A percentile compares a stretch with the other conserved stretches of the same genome.
Conservation (phyloP, 1,140 invertebrate genomes). For the Drosophila pruinosa region DNA sequence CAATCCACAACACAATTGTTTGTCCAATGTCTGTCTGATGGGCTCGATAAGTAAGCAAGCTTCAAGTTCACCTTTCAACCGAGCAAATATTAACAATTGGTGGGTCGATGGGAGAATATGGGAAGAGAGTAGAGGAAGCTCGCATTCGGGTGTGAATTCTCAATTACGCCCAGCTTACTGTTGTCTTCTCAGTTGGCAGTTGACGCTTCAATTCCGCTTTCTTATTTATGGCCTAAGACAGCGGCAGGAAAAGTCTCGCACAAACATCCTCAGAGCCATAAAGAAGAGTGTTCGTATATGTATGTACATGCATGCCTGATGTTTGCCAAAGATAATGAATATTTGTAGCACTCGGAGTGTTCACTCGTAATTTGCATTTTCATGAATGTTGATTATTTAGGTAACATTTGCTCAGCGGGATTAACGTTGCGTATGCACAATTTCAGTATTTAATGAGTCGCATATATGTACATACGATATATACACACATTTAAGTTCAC, state of each 20-base stretch:
- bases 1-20: conserved; percentile 15
- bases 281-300: neutral
- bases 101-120: neutral
- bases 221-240: conserved; percentile 33
- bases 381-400: conserved; percentile 17
- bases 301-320: neutral
- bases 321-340: conserved; percentile 49
- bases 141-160: conserved; percentile 25
- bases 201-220: conserved; percentile 4
- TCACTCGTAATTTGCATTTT: conserved; percentile 32
- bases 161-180: conserved; percentile 15
- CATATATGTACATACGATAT: neutral
- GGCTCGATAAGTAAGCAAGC: neutral
- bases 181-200: conserved; percentile 7
- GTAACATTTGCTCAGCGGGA: conserved; percentile 1
- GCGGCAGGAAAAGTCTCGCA: neutral
- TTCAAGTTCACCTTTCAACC: conserved; percentile 2
- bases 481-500: neutral
- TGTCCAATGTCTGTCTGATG: conserved; percentile 5
- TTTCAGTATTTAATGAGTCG: conserved; percentile 15
- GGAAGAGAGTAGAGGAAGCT: neutral
- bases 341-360: conserved; percentile 29
- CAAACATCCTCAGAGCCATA: neutral
- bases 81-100: neutral
- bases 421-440: conserved; percentile 27